Conservation (phyloP, 2,113 vertebrate genomes). For the Pitta sordida region DNA sequence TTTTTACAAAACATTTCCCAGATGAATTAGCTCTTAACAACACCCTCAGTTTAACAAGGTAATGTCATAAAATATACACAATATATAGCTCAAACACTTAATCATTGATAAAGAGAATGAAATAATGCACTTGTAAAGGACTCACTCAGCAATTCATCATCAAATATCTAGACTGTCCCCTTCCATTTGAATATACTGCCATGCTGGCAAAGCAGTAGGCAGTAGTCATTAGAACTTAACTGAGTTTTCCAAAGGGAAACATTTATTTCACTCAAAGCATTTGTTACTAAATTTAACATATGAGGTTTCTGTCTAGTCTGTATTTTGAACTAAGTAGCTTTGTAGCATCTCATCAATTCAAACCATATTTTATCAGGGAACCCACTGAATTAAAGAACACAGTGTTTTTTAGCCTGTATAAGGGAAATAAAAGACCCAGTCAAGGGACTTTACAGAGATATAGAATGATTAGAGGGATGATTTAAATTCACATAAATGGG, state of each 20-base stretch:
- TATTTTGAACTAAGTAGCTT: slow-evolving; percentile 26
- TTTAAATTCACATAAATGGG: not conserved
- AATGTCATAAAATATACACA: not conserved
- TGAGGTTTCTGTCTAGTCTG: not conserved
- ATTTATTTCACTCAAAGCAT: not conserved
- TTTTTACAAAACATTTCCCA: not conserved
- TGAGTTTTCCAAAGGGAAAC: slow-evolving; percentile 3
- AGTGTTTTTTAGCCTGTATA: not conserved
- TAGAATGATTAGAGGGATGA: not conserved
- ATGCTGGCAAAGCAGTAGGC: not conserved
- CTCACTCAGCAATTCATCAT: not conserved
- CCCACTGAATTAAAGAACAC: not conserved
- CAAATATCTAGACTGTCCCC: not conserved
- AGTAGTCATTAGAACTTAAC: not conserved
- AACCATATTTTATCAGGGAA: slow-evolving; percentile 1
- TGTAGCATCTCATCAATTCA: slow-evolving; percentile 12
- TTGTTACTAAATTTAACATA: slow-evolving; percentile 4
- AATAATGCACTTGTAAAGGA: not conserved
- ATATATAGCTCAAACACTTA: not conserved
- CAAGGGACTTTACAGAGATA: not conserved
- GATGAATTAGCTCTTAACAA: not conserved
- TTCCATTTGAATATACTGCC: not conserved
- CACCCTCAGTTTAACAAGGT: not conserved
- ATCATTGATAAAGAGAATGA: not conserved
- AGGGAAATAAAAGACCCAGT: not conserved